Evolutionary conservation across 2,797 vertebrate species (phyloP).

Genomic region (Schizothorax lantsangensis): DNA sequence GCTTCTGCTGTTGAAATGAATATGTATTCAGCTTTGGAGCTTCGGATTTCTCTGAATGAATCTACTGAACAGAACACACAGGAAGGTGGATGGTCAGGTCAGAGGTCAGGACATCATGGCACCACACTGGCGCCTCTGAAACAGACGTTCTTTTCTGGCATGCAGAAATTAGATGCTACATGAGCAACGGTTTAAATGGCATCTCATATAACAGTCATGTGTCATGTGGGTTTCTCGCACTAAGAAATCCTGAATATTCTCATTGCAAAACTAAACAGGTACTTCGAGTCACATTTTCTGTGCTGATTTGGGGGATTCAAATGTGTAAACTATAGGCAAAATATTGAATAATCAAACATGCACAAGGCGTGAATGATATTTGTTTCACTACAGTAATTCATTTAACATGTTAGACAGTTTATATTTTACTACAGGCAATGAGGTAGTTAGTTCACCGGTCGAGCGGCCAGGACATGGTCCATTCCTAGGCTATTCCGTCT

Average conservation of each 20-base stretch:
- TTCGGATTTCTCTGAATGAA: not conserved
- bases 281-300: not conserved
- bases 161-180: constrained; percentile 7
- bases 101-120: not conserved
- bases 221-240: not conserved
- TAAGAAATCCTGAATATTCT: not conserved
- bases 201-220: constrained; percentile 29
- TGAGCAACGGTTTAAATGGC: constrained; percentile 1
- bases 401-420: constrained; percentile 28
- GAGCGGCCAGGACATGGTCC: not conserved
- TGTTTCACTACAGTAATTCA: not conserved
- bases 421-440: constrained; percentile 6
- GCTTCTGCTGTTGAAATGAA: not conserved
- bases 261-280: not conserved
- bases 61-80: not conserved
- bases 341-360: not conserved
- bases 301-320: not conserved
- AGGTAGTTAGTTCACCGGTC: constrained; percentile 2
- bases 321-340: not conserved
- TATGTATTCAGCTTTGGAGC: not conserved
- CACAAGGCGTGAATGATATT: not conserved
- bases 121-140: constrained; percentile 7
- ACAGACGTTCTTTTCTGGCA: not conserved
- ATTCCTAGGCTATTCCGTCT: constrained; percentile 11
- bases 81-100: not conserved